Evolutionary conservation across 2,113 vertebrate genomes (phyloP).

Genomic region (Cryptomyrus ogoouensis): DNA sequence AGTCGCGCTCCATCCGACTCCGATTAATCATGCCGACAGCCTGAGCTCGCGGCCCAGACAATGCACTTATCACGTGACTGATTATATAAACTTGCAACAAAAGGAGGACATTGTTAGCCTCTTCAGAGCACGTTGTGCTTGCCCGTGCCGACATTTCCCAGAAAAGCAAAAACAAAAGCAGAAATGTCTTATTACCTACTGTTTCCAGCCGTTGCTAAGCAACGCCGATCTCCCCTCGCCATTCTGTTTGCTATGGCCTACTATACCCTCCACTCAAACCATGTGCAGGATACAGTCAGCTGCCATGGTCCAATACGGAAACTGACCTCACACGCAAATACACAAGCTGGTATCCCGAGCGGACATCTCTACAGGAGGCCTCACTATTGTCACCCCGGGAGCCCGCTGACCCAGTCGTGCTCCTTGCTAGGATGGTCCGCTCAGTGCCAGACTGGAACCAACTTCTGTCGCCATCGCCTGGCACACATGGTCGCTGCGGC

Average conservation of each 20-base stretch:
- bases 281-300: not conserved
- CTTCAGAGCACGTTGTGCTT: not conserved
- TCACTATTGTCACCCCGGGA: not conserved
- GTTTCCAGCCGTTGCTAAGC: constrained; percentile 41
- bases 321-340: not conserved
- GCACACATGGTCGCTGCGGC: not conserved
- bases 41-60: not conserved
- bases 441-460: not conserved
- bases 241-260: constrained; percentile 21
- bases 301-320: not conserved
- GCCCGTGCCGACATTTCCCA: not conserved
- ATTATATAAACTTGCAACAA: not conserved
- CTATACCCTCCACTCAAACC: not conserved
- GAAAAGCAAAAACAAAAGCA: constrained; percentile 16
- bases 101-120: not conserved
- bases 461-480: not conserved
- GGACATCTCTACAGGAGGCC: not conserved
- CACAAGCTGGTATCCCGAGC: not conserved
- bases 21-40: not conserved
- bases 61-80: not conserved
- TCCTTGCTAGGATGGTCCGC: not conserved
- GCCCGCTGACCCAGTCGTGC: not conserved
- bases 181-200: constrained; percentile 40
- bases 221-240: constrained; percentile 29
- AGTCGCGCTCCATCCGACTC: not conserved